phyloP scores from a whole-genome alignment of 2,113 vertebrate species.

The Neodon shergylaensis region DNA sequence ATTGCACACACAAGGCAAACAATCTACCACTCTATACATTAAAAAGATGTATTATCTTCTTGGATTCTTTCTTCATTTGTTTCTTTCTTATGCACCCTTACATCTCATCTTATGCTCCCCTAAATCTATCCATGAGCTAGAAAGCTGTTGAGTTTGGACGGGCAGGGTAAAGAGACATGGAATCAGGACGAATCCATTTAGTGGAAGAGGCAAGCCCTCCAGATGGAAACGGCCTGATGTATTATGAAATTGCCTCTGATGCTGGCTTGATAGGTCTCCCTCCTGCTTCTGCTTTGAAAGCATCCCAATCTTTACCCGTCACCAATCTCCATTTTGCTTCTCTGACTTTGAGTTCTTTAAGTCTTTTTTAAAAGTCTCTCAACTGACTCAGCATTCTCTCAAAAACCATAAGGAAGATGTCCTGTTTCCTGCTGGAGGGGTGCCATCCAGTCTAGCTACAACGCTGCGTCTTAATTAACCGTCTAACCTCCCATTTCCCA shows the following conservation, averaged over 20 bases:
- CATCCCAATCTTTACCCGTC: constrained; percentile 50
- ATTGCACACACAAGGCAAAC: background rate
- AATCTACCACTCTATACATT: background rate
- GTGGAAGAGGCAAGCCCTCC: background rate
- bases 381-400: constrained; percentile 77
- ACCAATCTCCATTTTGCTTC: constrained; percentile 74
- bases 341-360: constrained; percentile 72
- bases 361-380: constrained; percentile 71
- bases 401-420: constrained; percentile 72
- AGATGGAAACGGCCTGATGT: background rate
- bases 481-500: constrained; percentile 69
- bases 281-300: constrained; percentile 31
- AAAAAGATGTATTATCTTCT: background rate
- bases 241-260: constrained; percentile 37
- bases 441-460: constrained; percentile 61
- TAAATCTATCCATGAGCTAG: background rate
- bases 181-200: constrained; percentile 8
- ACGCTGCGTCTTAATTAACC: constrained; percentile 68
- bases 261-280: background rate
- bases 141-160: background rate
- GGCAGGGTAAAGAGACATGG: rapidly evolving
- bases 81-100: background rate
- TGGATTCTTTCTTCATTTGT: background rate
- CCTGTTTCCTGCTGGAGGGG: constrained; percentile 73
- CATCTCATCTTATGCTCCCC: too few species aligned